phyloP scores from a whole-genome alignment of 2,888 invertebrate genomes.

The Cheilosia scutellata region DNA sequence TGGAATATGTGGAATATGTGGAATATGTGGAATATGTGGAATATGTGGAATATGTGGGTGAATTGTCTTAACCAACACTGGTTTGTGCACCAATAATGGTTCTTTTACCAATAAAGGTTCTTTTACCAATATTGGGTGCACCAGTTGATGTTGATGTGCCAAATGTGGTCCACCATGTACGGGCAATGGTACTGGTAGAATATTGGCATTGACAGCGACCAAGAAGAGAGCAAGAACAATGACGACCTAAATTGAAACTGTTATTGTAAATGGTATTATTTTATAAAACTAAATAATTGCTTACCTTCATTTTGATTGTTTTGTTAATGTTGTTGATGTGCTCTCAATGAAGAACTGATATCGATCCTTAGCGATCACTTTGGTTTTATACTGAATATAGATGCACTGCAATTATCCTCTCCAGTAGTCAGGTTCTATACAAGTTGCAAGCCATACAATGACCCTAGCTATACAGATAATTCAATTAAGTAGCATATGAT shows the following conservation, averaged over 20 bases:
- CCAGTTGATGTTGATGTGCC: not conserved
- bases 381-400: not conserved
- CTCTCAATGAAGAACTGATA: conserved; percentile 7
- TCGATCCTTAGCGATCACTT: not conserved
- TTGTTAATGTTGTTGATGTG: not conserved
- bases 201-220: conserved; percentile 5
- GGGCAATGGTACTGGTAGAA: not conserved
- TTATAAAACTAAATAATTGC: not conserved
- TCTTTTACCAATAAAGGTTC: too few relatives aligned
- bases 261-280: not conserved
- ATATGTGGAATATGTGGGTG: too few relatives aligned
- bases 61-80: too few relatives aligned
- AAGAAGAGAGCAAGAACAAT: conserved; percentile 16
- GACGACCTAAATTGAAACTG: conserved; percentile 8
- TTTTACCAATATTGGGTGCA: not conserved
- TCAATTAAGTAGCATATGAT: too few relatives aligned
- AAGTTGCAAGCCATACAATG: too few relatives aligned
- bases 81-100: too few relatives aligned
- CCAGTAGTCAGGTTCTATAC: too few relatives aligned
- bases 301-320: conserved; percentile 19
- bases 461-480: too few relatives aligned
- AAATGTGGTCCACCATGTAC: too few relatives aligned
- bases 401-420: too few relatives aligned
- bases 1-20: too few relatives aligned
- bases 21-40: too few relatives aligned